Evolutionary conservation across 2,888 invertebrate genomes (phyloP), one percentile per base, ranked within the genome.

Genomic region (Thecocarcelia acutangulata): DNA sequence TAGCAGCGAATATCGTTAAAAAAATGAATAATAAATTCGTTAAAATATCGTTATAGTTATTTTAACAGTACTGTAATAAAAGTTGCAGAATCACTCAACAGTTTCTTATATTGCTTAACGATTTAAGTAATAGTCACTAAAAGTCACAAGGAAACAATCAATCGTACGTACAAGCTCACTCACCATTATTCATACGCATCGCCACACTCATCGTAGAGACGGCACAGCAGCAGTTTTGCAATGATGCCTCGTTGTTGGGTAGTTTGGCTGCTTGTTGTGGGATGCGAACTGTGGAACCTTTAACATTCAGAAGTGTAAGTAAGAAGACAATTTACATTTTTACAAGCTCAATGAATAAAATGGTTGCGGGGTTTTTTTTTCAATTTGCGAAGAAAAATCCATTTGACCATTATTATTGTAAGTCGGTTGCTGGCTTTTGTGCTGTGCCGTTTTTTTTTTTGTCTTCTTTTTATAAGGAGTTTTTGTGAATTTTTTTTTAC

Each of bases 121-220:
- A 19, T 5, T 4, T 37, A 15, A 15, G 0, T 19, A 50, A 8
- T 59, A 48, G 15, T 9, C n/a, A 52, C 21, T 44, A 61, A 33
- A 19, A 13, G 42, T 28, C 24, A 2, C 1, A 4, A 40, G 8
- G 5, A 37, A 59, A 8, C 28, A 13, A 28, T 28, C 33, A n/a
- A 17, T 28, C 48, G n/a, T 2, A n/a, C n/a, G n/a, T n/a, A n/a
- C n/a, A n/a, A n/a, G n/a, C n/a, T 1, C 19, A 82, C 82, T 82
- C 59, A 82, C 82, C 82, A 54, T 82, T 82, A 78, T 82, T 82
- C 63, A 82, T 78, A 82, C 78, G 82, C 82, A 82, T 78, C 78
- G 82, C 82, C 54, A 82, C 82, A 75, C 82, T 82, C 82, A 82
- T 82, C 82, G 66, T 82, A 77, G 74, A 66, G 64, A 61, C 33